Conservation (phyloP, 2,888 invertebrate species). For the Cephus pulcher region DNA sequence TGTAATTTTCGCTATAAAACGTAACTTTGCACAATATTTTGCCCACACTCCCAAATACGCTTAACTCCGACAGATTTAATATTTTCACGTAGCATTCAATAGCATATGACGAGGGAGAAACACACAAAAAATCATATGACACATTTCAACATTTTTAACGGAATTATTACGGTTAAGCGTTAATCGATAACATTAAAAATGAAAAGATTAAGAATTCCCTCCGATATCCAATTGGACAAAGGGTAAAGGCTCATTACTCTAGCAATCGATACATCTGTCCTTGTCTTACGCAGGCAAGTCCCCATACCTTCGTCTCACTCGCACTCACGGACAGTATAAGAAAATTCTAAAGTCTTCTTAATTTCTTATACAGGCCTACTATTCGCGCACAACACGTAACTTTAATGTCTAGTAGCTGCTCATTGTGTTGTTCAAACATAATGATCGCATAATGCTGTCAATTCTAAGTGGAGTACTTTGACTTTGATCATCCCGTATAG, state of each 20-base stretch:
- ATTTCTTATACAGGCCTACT: background rate
- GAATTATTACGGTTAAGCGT: background rate
- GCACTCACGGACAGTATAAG: background rate
- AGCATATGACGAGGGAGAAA: background rate
- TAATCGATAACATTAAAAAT: background rate
- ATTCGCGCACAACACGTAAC: background rate
- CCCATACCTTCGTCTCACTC: background rate
- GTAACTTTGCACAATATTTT: background rate
- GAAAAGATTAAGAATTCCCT: background rate
- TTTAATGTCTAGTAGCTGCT: background rate
- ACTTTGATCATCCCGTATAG: background rate
- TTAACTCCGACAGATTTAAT: background rate
- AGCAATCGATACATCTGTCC: background rate
- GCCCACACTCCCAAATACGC: background rate
- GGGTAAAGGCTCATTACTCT: background rate
- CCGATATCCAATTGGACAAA: background rate
- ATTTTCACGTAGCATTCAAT: background rate
- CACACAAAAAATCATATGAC: background rate
- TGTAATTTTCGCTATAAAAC: background rate
- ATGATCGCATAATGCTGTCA: background rate
- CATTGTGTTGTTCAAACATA: background rate
- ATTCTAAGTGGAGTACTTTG: background rate
- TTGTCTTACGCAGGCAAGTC: background rate
- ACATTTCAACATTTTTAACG: background rate
- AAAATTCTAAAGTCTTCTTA: background rate